Conservation (phyloP, 2,113 vertebrate genomes). For the Myotis lucifugus region DNA sequence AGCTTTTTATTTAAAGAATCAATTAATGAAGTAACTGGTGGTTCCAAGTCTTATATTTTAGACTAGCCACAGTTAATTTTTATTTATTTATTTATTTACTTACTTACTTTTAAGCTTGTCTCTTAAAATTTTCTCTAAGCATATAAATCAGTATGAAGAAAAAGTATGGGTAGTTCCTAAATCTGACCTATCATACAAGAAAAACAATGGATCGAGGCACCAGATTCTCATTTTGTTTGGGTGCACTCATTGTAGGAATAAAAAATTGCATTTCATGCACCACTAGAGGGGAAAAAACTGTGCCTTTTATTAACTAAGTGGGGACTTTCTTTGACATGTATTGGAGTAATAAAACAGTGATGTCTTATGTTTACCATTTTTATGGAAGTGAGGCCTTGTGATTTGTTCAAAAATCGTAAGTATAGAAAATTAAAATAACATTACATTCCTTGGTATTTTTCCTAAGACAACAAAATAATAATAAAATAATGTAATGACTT, state of each 20-base stretch:
- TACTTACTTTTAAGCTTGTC: not conserved
- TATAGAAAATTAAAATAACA: conserved; percentile 39
- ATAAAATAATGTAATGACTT: conserved; percentile 45
- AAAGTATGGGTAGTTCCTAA: not conserved
- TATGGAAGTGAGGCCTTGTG: not conserved
- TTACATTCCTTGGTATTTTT: conserved; percentile 34
- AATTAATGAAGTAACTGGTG: not conserved
- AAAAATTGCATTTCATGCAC: not conserved
- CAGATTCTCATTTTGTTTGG: not conserved
- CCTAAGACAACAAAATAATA: conserved; percentile 60
- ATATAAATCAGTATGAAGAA: not conserved
- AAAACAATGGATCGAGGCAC: not conserved
- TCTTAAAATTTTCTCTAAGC: not conserved
- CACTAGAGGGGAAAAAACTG: not conserved
- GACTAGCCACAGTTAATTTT: not conserved
- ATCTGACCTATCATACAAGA: not conserved
- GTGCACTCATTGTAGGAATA: not conserved
- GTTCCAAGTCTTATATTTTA: conserved; percentile 4
- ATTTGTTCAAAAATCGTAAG: not conserved
- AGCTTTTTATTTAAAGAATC: not conserved
- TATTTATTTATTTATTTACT: not conserved
- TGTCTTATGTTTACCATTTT: conserved; percentile 41
- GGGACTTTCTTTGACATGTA: not conserved
- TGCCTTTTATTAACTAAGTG: conserved; percentile 43
- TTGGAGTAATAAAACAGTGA: not conserved